A percentile compares a stretch with the other conserved stretches of the same genome.
Conservation (phyloP, 2,888 invertebrate species). For the Teleogryllus oceanicus region DNA sequence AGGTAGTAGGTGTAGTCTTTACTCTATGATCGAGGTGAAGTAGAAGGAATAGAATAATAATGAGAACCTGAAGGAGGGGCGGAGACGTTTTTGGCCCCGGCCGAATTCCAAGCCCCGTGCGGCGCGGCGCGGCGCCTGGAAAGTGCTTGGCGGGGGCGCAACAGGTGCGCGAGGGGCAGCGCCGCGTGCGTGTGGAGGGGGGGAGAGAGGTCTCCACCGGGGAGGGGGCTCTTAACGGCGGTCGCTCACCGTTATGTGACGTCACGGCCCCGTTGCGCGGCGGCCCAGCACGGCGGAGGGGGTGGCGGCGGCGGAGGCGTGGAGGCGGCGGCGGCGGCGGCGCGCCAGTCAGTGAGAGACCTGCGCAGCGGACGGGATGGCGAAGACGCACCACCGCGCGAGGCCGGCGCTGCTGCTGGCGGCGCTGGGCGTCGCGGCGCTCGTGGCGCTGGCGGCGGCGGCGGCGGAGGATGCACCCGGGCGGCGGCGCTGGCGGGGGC, state of each 20-base stretch:
- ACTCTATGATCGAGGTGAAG: no score
- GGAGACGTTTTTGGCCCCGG: no score
- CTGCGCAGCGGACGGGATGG: background rate
- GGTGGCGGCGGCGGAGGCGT: background rate
- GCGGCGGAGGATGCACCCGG: background rate
- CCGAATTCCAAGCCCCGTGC: no score
- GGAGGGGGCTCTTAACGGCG: background rate
- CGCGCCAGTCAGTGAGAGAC: background rate
- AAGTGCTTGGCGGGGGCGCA: no score
- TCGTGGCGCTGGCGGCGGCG: background rate
- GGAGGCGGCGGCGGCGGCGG: background rate
- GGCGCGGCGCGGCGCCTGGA: no score
- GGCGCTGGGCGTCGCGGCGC: background rate
- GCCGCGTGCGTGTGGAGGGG: background rate
- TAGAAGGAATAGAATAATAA: no score
- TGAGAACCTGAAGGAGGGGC: no score
- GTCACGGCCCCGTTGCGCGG: conserved; percentile 18
- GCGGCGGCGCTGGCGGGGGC: background rate
- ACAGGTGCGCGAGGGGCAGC: no score
- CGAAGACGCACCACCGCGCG: background rate
- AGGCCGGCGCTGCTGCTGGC: background rate
- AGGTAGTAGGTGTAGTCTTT: no score
- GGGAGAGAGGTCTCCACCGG: background rate
- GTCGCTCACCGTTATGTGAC: conserved; percentile 18
- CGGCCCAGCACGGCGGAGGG: background rate